Evolutionary conservation across 2,888 invertebrate species (phyloP).

Genomic region (Petrolisthes cinctipes): DNA sequence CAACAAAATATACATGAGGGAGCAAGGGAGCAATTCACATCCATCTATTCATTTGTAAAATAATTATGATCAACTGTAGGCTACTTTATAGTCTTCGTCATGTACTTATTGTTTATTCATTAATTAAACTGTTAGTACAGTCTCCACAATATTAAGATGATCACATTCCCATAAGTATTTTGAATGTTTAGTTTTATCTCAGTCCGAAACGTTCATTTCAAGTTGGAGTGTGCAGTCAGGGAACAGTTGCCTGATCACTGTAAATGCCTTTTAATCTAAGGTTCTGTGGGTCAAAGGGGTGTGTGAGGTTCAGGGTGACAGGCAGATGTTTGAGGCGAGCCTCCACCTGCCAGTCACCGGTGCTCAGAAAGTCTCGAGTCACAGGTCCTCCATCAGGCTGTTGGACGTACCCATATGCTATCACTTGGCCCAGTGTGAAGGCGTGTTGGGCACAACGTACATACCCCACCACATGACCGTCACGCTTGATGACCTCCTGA

Average conservation of each 20-base stretch:
- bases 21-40: no score
- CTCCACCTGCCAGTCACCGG: slow-evolving; percentile 84
- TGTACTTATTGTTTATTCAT: no score
- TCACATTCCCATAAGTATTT: no score
- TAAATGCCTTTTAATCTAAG: slow-evolving; percentile 79
- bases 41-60: no score
- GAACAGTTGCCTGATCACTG: slow-evolving; percentile 48
- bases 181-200: no score
- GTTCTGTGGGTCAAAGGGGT: slow-evolving; percentile 86
- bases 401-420: slow-evolving; percentile 76
- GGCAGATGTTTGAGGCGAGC: slow-evolving; percentile 81
- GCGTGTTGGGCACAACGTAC: slow-evolving; percentile 86
- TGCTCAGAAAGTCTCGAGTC: slow-evolving; percentile 71
- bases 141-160: no score
- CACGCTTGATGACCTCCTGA: slow-evolving; percentile 81
- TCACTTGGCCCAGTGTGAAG: slow-evolving; percentile 74
- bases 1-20: no score
- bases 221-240: no score
- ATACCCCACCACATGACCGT: slow-evolving; percentile 81
- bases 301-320: slow-evolving; percentile 79
- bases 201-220: no score
- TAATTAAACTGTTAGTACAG: no score
- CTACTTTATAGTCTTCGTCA: no score
- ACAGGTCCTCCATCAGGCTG: slow-evolving; percentile 43
- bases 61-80: no score